Evolutionary conservation across 2,113 vertebrate genomes (phyloP), one percentile per base, ranked within the genome.

Genomic region (Heterocephalus glaber): DNA sequence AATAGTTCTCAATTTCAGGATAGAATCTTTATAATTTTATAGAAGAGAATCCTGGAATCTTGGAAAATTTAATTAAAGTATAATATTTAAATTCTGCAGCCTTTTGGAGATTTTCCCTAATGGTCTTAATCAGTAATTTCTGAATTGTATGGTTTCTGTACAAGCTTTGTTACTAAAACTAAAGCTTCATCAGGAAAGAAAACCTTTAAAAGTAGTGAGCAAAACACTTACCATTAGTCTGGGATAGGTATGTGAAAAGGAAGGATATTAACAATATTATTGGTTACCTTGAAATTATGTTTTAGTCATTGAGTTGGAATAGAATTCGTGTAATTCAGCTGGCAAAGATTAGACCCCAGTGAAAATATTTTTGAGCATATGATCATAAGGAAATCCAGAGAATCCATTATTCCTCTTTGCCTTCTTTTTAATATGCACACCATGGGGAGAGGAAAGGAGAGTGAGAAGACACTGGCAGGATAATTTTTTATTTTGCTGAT

Each of bases 401-500:
- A 92, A 47, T 49, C 28, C n/a, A 79, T 93, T 89, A 60, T 95
- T 93, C 92, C 58, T 89, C 22, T 8, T 80, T 77, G 1, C 13
- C 52, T 22, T 11, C 19, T 66, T 68, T 97, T 91, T 77, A 97
- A 52, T 84, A 81, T 72, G 30, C 52, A 85, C 14, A 89, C 38
- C 24, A 60, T 16, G 30, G 66, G 20, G 19, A 56, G 65, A 89
- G 49, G n/a, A 35, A 82, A 92, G 76, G 10, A 86, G 41, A 66
- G 38, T 58, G 52, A 54, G 72, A 93, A 89, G 84, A 47, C 58
- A 82, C 44, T 82, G 68, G 74, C 4, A 41, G 47, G 54, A 66
- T 26, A 90, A 84, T 70, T 80, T 89, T 83, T 66, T 77, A 74
- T 84, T 95, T 94, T 84, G 72, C 80, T 93, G 79, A 92, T 85